phyloP scores from a whole-genome alignment of 2,888 invertebrate genomes.

The Nemotelus pantherinus region DNA sequence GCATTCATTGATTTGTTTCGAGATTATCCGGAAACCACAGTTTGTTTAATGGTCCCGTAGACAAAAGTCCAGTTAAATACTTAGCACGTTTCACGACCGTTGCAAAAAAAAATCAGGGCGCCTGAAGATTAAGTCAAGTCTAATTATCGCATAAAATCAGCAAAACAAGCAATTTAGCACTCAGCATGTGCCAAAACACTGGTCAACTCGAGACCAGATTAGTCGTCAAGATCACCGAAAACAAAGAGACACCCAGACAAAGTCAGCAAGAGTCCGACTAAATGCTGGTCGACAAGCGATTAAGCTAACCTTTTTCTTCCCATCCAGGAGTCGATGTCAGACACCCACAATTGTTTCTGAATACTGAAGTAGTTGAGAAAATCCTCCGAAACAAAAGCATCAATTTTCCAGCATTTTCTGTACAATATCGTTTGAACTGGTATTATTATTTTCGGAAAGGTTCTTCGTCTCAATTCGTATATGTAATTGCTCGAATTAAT shows the following conservation, averaged over 20 bases:
- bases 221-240: not conserved
- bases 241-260: not conserved
- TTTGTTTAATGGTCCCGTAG: not conserved
- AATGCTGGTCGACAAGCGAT: slow-evolving; percentile 37
- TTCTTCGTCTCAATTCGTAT: not conserved
- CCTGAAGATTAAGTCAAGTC: not conserved
- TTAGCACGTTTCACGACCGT: not conserved
- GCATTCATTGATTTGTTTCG: not conserved
- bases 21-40: not conserved
- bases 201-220: slow-evolving; percentile 30
- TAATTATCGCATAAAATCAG: slow-evolving; percentile 39
- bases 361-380: not conserved
- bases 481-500: slow-evolving; percentile 23
- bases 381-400: not conserved
- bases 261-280: not conserved
- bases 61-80: not conserved
- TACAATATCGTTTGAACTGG: not conserved
- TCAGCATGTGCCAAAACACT: slow-evolving; percentile 47
- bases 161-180: slow-evolving; percentile 45
- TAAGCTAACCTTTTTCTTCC: not conserved
- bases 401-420: slow-evolving; percentile 9
- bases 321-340: not conserved
- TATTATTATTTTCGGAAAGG: not conserved
- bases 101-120: not conserved
- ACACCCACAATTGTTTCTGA: too few species aligned